Base-by-base conservation (phyloP, 2,113 vertebrate genomes). In the Erythrocercus mccallii region DNA sequence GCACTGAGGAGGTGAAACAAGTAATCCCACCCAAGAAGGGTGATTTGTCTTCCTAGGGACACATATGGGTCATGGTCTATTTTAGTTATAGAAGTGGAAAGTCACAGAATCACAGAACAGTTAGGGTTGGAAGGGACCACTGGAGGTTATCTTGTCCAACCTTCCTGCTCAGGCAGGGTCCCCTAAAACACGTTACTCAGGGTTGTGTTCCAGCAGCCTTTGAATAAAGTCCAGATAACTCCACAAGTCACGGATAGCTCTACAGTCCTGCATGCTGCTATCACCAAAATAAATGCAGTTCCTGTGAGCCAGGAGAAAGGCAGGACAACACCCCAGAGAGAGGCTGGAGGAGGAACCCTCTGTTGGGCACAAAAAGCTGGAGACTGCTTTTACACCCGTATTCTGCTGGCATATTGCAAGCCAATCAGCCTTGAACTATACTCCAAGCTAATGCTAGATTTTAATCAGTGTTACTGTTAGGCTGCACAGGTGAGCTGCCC, bases 331-430 rank as follows among this genome's bases (percentile, higher is more conserved):
- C 0, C 16, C 12, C 37, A 73, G 40, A 5, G 1, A 81, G 42
- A 81, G 50, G 48, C 27, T 85, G 65, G 19, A 85, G 38, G 20
- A 92, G 22, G 35, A 90, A 22, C 4, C 15, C 30, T 35, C n/a
- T 0, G 0, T 1, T 1, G 0, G 24, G 31, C 44, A 73, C 68
- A 44, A 61, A 56, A 70, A 47, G 40, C 37, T 8, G 4, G 51
- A 74, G 56, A 6, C 35, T 40, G 60, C 10, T 48, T 47, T 61
- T 38, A 60, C 5, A 42, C 80, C 48, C 44, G 38, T 9, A 25
- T 40, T 45, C 64, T 85, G 20, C 79, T 53, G 48, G 53, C 13
- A 20, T 15, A 45, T 6, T 51, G 65, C 56, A 69, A 79, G 57
- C 50, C 65, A 47, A 37, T 62, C 79, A 51, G 61, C 76, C 85